These are phyloP conservation scores for Rhinogobius similis DNA, from an alignment of 2,113 vertebrate genomes.

Conservation along the genomic window DNA sequence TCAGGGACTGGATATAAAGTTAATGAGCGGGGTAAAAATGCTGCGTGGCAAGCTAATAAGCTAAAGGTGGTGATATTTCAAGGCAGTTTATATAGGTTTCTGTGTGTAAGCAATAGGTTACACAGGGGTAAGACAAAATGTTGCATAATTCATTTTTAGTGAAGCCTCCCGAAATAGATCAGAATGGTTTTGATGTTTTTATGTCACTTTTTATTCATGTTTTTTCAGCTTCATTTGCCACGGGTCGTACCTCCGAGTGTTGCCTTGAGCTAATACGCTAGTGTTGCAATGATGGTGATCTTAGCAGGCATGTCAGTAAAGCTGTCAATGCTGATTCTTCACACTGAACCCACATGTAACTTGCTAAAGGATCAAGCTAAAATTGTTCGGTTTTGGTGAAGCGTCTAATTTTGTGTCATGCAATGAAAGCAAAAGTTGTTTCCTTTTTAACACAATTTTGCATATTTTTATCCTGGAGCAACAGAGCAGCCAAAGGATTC, in stretches of 20 bases:
- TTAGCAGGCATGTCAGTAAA: conserved; percentile 48
- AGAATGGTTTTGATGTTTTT: conserved; percentile 41
- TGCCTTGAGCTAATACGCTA: conserved; percentile 48
- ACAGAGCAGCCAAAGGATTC: conserved; percentile 8
- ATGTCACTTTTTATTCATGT: conserved; percentile 49
- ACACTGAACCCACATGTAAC: conserved; percentile 29
- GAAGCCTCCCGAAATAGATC: conserved; percentile 44
- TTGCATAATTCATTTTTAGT: conserved; percentile 28
- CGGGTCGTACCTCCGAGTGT: conserved; percentile 53
- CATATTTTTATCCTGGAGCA: conserved; percentile 6
- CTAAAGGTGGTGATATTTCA: conserved; percentile 18
- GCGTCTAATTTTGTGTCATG: not conserved
- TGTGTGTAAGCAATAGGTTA: conserved; percentile 9
- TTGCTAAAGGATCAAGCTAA: conserved; percentile 16
- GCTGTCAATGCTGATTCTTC: conserved; percentile 56
- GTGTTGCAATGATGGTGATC: conserved; percentile 47
- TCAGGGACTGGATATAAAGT: conserved; percentile 31
- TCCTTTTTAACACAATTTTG: conserved; percentile 16
- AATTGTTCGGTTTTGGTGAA: conserved; percentile 26
- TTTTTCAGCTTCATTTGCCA: conserved; percentile 41
- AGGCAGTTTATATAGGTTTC: conserved; percentile 4
- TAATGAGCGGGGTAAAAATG: conserved; percentile 31
- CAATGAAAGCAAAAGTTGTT: conserved; percentile 1
- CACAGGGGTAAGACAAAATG: conserved; percentile 13
- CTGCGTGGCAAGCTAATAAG: conserved; percentile 18